phyloP scores from a whole-genome alignment of 2,888 invertebrate species.

The Trichopoda pennipes region DNA sequence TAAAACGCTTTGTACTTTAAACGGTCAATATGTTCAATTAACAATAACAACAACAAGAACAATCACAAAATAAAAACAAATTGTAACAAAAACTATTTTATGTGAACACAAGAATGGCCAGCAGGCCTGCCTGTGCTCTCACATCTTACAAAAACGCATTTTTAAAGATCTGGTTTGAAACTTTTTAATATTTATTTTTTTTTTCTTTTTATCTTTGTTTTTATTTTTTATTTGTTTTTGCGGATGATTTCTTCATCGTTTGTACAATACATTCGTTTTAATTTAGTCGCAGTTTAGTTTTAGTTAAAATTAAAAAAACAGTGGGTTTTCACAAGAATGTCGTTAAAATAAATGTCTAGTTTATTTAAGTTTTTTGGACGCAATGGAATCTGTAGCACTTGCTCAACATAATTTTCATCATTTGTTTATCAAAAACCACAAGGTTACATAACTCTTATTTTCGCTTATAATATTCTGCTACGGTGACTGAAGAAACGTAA shows the following conservation, averaged over 20 bases:
- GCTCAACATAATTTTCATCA: conserved; percentile 34
- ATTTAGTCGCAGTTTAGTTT: conserved; percentile 38
- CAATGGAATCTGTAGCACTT: conserved; percentile 56
- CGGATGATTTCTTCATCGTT: conserved; percentile 68
- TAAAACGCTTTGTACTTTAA: conserved; percentile 52
- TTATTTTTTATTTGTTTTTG: conserved; percentile 41
- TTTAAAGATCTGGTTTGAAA: conserved; percentile 64
- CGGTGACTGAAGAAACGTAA: conserved; percentile 3
- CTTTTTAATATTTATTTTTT: conserved; percentile 29
- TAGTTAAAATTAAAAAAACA: conserved; percentile 33
- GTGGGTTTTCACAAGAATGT: conserved; percentile 50
- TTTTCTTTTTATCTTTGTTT: background rate
- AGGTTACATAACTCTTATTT: conserved; percentile 32
- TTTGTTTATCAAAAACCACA: conserved; percentile 16
- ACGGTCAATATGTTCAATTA: conserved; percentile 45
- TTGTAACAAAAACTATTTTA: conserved; percentile 46
- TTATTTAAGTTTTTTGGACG: conserved; percentile 26
- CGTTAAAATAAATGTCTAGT: conserved; percentile 41
- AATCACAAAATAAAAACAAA: conserved; percentile 11
- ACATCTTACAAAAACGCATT: conserved; percentile 46
- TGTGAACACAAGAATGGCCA: conserved; percentile 47
- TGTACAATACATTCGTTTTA: conserved; percentile 42
- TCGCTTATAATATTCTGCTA: background rate
- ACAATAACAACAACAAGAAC: conserved; percentile 10
- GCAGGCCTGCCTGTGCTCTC: conserved; percentile 47